Evolutionary conservation across 2,888 invertebrate species (phyloP).

Genomic region (Xylota segnis): DNA sequence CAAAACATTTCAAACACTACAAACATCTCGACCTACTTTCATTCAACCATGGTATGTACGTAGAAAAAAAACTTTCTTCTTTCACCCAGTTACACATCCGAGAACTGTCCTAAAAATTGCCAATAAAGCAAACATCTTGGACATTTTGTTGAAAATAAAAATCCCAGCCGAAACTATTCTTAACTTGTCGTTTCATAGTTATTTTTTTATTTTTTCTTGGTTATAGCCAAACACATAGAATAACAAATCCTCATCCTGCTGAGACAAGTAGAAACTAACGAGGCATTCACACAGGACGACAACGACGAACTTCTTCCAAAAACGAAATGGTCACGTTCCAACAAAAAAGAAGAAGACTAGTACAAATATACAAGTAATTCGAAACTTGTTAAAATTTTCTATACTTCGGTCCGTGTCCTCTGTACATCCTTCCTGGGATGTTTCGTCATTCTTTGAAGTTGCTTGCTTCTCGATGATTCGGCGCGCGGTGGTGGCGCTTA

Average conservation of each 20-base stretch:
- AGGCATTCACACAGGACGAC: conserved; percentile 21
- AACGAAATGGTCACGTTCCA: conserved; percentile 53
- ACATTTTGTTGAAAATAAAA: conserved; percentile 1
- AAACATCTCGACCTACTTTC: not conserved
- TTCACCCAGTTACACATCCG: conserved; percentile 3
- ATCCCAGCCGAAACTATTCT: conserved; percentile 5
- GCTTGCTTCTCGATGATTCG: not conserved
- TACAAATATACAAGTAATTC: conserved; percentile 42
- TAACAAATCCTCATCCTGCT: not conserved
- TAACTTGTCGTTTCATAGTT: not conserved
- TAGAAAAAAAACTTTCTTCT: not conserved
- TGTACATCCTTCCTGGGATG: conserved; percentile 25
- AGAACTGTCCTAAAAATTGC: not conserved
- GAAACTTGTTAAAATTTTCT: conserved; percentile 45
- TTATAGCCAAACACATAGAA: not conserved
- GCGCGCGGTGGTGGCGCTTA: conserved; percentile 28
- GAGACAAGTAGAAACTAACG: conserved; percentile 31
- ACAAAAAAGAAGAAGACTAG: conserved; percentile 8
- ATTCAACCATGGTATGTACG: not conserved
- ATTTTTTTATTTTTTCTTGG: not conserved
- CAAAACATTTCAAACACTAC: not conserved
- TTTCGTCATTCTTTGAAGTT: conserved; percentile 38
- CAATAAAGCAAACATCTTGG: conserved; percentile 12
- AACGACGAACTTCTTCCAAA: conserved; percentile 32
- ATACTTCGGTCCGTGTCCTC: conserved; percentile 21